These are phyloP conservation scores for Tetraneura akinire DNA, from an alignment of 1,140 invertebrate genomes.

Conservation along the genomic window DNA sequence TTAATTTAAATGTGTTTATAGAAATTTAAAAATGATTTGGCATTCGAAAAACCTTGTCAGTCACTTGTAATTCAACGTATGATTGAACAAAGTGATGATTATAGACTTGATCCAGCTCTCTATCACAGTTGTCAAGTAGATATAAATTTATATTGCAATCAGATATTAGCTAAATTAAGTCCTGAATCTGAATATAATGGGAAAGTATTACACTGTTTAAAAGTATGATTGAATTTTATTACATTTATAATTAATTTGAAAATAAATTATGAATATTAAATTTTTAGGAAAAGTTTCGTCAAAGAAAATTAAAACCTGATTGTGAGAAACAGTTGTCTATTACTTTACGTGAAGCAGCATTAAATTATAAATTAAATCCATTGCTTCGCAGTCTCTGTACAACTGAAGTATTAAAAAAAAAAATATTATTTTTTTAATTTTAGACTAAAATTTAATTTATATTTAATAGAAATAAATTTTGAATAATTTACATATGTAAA, in stretches of 20 bases:
- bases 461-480: background rate
- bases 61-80: slow-evolving; percentile 83
- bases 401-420: slow-evolving; percentile 61
- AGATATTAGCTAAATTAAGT: slow-evolving; percentile 58
- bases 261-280: background rate
- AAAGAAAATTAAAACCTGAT: slow-evolving; percentile 69
- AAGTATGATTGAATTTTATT: slow-evolving; percentile 52
- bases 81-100: slow-evolving; percentile 90
- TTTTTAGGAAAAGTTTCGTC: slow-evolving; percentile 71
- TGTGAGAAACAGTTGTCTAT: slow-evolving; percentile 82
- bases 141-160: slow-evolving; percentile 72
- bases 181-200: slow-evolving; percentile 67
- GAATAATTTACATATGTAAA: slow-evolving; percentile 31
- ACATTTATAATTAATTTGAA: slow-evolving; percentile 27
- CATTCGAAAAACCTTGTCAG: slow-evolving; percentile 85
- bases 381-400: slow-evolving; percentile 75
- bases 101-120: slow-evolving; percentile 85
- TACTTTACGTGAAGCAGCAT: slow-evolving; percentile 80
- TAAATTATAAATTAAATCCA: slow-evolving; percentile 85
- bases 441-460: background rate
- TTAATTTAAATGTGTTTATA: slow-evolving; percentile 37
- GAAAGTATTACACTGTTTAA: slow-evolving; percentile 60
- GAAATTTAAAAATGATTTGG: slow-evolving; percentile 70
- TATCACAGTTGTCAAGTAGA: slow-evolving; percentile 76
- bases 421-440: background rate